These are phyloP conservation scores for Diplogasteroides magnus DNA, from an alignment of 1,140 invertebrate species.

Conservation along the genomic window DNA sequence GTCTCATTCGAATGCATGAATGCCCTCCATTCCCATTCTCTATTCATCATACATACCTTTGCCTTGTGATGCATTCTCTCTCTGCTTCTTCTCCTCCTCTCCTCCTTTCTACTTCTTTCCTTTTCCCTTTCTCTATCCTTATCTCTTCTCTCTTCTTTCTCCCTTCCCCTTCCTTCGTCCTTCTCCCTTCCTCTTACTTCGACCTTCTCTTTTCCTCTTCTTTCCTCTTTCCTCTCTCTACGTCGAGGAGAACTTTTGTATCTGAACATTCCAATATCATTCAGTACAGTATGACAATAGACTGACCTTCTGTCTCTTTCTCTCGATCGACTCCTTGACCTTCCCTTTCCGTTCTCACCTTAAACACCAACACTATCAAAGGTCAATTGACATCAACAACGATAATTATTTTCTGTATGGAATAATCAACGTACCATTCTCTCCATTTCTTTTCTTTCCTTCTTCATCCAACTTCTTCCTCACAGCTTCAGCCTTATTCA, in stretches of 20 bases:
- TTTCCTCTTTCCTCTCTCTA: not conserved
- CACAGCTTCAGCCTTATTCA: constrained; percentile 7
- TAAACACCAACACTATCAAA: not conserved
- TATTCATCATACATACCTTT: too few relatives aligned
- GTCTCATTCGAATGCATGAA: too few relatives aligned
- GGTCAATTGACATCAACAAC: too few relatives aligned
- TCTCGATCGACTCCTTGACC: constrained; percentile 7
- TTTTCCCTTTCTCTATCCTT: not conserved
- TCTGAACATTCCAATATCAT: constrained; percentile 8
- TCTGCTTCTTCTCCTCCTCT: not conserved
- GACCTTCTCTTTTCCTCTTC: constrained; percentile 5
- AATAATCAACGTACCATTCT: constrained; percentile 1
- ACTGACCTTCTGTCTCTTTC: constrained; percentile 6
- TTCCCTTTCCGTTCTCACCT: not conserved
- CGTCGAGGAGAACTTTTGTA: not conserved
- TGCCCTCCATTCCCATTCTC: too few relatives aligned
- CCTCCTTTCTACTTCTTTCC: not conserved
- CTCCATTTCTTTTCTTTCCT: constrained; percentile 5
- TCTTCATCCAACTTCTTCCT: constrained; percentile 11
- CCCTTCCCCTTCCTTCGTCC: constrained; percentile 7
- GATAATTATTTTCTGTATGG: too few relatives aligned
- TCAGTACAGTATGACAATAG: not conserved
- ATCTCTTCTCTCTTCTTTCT: not conserved
- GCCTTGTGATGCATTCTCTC: too few relatives aligned
- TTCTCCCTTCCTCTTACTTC: constrained; percentile 8